These are phyloP conservation scores for Poeciliopsis retropinna DNA, from an alignment of 2,113 vertebrate species.

Conservation along the genomic window DNA sequence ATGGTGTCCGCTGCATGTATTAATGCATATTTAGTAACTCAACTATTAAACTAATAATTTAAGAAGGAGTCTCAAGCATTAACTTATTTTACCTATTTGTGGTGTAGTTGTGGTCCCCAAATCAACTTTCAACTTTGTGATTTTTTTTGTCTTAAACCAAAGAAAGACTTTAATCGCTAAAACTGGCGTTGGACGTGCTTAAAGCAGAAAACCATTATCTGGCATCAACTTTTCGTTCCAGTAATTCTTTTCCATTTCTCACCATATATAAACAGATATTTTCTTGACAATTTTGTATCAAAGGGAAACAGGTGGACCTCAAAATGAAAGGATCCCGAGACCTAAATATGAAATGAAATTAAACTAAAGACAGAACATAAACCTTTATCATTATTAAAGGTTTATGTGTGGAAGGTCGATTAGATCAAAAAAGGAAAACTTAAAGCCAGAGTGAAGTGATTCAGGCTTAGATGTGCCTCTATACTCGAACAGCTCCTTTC, in stretches of 20 bases:
- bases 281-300: neutral
- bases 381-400: slow-evolving; percentile 50
- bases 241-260: neutral
- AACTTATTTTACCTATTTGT: no score
- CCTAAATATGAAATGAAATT: neutral
- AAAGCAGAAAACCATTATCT: no score
- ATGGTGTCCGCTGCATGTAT: no score
- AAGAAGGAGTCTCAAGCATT: no score
- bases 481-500: slow-evolving; percentile 20
- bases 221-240: neutral
- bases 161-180: no score
- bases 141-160: no score
- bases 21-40: no score
- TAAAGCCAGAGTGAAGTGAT: slow-evolving; percentile 40
- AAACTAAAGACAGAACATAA: slow-evolving; percentile 22
- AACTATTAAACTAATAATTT: no score
- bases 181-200: no score
- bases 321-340: neutral
- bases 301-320: neutral
- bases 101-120: no score
- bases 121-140: no score
- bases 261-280: neutral
- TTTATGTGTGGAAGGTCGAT: slow-evolving; percentile 19
- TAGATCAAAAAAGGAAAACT: slow-evolving; percentile 26
- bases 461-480: slow-evolving; percentile 13